phyloP scores from a whole-genome alignment of 2,888 invertebrate genomes.

The Tortrix viridana region DNA sequence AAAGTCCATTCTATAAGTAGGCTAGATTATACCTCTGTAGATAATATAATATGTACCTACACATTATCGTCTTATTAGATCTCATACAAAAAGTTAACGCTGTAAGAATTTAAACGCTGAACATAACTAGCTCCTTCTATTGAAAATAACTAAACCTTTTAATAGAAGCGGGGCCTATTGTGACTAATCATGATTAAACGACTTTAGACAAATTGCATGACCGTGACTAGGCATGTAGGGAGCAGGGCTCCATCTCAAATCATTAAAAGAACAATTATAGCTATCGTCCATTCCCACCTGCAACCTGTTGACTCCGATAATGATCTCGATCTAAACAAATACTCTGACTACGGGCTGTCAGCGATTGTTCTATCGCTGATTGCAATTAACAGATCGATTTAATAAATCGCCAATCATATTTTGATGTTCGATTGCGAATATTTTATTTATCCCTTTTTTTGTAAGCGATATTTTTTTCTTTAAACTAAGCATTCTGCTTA shows the following conservation, averaged over 20 bases:
- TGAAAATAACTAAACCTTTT: slow-evolving; percentile 73
- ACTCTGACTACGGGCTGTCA: slow-evolving; percentile 60
- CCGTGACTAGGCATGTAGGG: slow-evolving; percentile 82
- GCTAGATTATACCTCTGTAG: slow-evolving; percentile 14
- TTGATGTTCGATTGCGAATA: neutral
- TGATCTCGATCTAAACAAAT: slow-evolving; percentile 80
- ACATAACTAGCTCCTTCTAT: slow-evolving; percentile 64
- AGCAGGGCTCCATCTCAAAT: slow-evolving; percentile 74
- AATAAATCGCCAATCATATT: slow-evolving; percentile 18
- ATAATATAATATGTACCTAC: slow-evolving; percentile 33
- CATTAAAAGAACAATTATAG: slow-evolving; percentile 84
- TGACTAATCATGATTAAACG: slow-evolving; percentile 85
- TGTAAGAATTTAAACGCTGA: slow-evolving; percentile 42
- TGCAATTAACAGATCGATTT: slow-evolving; percentile 21
- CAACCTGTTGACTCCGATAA: slow-evolving; percentile 78
- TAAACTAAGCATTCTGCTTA: neutral
- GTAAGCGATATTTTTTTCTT: neutral
- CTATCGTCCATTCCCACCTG: slow-evolving; percentile 79
- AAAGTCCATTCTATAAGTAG: slow-evolving; percentile 24
- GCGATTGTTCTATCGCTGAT: slow-evolving; percentile 48
- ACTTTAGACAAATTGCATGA: slow-evolving; percentile 84
- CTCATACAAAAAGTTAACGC: slow-evolving; percentile 37
- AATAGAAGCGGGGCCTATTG: slow-evolving; percentile 78
- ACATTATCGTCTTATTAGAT: slow-evolving; percentile 37
- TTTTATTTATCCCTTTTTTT: neutral